These are phyloP conservation scores for Mimumesa dahlbomi DNA, from an alignment of 2,888 invertebrate species.

Conservation along the genomic window DNA sequence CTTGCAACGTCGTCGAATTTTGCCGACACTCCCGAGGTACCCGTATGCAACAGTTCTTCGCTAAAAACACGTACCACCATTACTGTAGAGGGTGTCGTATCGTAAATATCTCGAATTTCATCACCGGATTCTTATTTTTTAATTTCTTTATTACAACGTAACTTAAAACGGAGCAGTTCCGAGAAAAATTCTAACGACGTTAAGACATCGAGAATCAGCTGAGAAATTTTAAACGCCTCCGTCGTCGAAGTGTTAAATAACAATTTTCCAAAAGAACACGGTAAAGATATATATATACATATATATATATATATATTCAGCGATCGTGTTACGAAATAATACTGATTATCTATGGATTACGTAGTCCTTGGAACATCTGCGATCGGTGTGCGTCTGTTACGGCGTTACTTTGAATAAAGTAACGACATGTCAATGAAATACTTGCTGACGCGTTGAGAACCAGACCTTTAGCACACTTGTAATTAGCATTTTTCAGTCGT, in stretches of 20 bases:
- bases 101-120: too few relatives aligned
- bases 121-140: too few relatives aligned
- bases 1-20: constrained; percentile 33
- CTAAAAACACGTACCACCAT: too few relatives aligned
- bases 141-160: too few relatives aligned
- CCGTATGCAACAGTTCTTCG: too few relatives aligned
- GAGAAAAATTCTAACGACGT: too few relatives aligned
- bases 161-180: too few relatives aligned
- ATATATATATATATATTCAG: background rate
- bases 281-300: constrained; percentile 20
- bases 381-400: constrained; percentile 5
- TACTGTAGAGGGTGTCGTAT: too few relatives aligned
- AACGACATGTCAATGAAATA: constrained; percentile 7
- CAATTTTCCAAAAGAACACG: constrained; percentile 14
- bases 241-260: too few relatives aligned
- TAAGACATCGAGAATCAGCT: too few relatives aligned
- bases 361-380: constrained; percentile 48
- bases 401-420: constrained; percentile 17
- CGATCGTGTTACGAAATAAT: constrained; percentile 44
- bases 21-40: background rate
- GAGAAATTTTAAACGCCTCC: too few relatives aligned
- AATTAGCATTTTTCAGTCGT: constrained; percentile 24
- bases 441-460: constrained; percentile 6
- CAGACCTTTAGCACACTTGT: constrained; percentile 7
- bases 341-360: too few relatives aligned